Evolutionary conservation across 1,140 invertebrate genomes (phyloP).

Genomic region (Drosophila grimshawi): DNA sequence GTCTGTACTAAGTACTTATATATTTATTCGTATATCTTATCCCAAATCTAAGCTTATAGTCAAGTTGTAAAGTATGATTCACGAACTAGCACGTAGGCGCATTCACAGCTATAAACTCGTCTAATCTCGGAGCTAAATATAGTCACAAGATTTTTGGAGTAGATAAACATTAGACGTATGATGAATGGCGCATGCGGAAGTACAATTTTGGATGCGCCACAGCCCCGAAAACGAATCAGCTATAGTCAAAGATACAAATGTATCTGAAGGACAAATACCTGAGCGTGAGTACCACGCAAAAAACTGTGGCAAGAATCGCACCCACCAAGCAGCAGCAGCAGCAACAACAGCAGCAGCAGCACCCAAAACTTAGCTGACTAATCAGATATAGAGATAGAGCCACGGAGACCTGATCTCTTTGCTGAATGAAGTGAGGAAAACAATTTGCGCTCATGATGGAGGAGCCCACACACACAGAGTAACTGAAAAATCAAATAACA

Average conservation of each 20-base stretch:
- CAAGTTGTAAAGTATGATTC: constrained; percentile 44
- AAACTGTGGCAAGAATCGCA: constrained; percentile 75
- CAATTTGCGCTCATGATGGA: constrained; percentile 52
- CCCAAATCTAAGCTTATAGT: background rate
- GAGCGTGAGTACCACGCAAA: constrained; percentile 65
- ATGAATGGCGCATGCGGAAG: constrained; percentile 59
- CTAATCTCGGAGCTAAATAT: constrained; percentile 69
- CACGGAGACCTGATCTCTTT: constrained; percentile 31
- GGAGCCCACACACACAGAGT: constrained; percentile 65
- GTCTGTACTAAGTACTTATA: too few relatives aligned
- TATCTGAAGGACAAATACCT: constrained; percentile 69
- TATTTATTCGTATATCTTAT: too few relatives aligned
- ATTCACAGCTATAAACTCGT: constrained; percentile 45
- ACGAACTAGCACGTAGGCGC: constrained; percentile 47
- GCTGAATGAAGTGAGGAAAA: constrained; percentile 72
- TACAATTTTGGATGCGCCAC: constrained; percentile 61
- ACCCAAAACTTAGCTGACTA: constrained; percentile 66
- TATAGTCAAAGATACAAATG: constrained; percentile 30
- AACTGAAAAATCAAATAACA: constrained; percentile 34
- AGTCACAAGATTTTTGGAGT: constrained; percentile 51
- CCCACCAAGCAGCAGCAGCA: constrained; percentile 38
- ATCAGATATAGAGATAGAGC: constrained; percentile 57
- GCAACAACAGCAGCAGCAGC: constrained; percentile 25
- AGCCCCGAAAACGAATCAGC: constrained; percentile 40
- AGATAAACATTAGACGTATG: constrained; percentile 28